phyloP scores from a whole-genome alignment of 2,888 invertebrate species.

The Aspidiotus destructor region DNA sequence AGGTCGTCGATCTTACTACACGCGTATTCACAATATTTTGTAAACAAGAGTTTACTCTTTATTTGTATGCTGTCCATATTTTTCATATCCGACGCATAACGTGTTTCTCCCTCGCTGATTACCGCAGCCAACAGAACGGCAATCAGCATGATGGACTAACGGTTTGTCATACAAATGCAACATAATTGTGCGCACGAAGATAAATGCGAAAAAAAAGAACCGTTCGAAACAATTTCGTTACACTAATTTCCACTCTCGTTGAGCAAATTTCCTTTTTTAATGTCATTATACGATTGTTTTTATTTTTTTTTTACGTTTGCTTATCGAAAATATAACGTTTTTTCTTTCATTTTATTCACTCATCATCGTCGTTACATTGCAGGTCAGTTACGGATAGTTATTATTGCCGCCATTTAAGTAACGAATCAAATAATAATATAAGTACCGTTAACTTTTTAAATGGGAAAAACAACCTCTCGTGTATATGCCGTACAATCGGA shows the following conservation, averaged over 20 bases:
- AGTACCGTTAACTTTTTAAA: too few relatives aligned
- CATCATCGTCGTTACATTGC: too few relatives aligned
- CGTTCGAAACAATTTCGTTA: not conserved
- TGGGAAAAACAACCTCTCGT: too few relatives aligned
- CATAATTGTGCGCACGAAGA: too few relatives aligned
- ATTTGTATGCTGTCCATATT: not conserved
- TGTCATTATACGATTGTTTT: not conserved
- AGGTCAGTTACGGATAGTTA: too few relatives aligned
- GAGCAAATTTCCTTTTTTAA: not conserved
- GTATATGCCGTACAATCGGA: too few relatives aligned
- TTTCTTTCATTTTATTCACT: not conserved
- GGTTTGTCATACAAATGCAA: not conserved
- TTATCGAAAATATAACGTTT: not conserved
- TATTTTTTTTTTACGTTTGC: not conserved
- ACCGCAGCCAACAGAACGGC: slow-evolving; percentile 2
- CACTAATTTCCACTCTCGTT: not conserved
- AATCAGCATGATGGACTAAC: not conserved
- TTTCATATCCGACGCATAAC: not conserved
- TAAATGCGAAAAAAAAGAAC: not conserved
- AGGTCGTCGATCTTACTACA: slow-evolving; percentile 25
- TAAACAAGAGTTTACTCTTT: slow-evolving; percentile 18
- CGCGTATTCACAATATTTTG: slow-evolving; percentile 13
- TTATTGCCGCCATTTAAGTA: too few relatives aligned
- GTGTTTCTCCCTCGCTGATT: not conserved
- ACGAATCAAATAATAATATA: too few relatives aligned